Base-by-base conservation (phyloP, 2,113 vertebrate genomes). In the Nyctereutes procyonoides region DNA sequence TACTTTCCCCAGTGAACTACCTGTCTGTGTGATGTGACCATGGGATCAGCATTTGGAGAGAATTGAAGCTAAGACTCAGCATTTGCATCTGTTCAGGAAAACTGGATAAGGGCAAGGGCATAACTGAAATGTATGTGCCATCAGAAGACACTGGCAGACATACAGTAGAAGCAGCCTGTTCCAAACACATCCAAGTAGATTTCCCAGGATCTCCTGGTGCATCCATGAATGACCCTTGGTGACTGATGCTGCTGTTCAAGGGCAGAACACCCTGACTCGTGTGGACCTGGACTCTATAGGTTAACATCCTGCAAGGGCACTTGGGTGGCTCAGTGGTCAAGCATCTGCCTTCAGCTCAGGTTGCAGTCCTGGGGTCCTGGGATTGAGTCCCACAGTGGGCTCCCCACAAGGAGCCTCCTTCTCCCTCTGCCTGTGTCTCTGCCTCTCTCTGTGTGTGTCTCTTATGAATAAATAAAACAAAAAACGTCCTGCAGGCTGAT, bases 21-120 rank as follows among this genome's bases (percentile, higher is more conserved):
- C 11, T 35, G 4, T 35, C 2, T 10, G 1, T 4, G 19, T 30
- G 62, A 60, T 71, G 5, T 73, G 4, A 1, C 74, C n/a, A 81
- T 1, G 1, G 26, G 17, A 16, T 58, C 43, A 14, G 32, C 11
- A 28, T 79, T 83, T 69, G 63, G 87, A 90, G 28, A 43, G 35
- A 95, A 93, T 32, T 14, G 56, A 86, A 80, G 84, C 28, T 53
- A 60, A 96, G 62, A 74, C 9, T 22, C 48, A 77, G n/a, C 58
- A 51, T 93, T 76, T 62, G n/a, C 69, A 43, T 92, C 20, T 87
- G 20, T 92, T 90, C 74, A 81, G 95, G 79, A 91, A 96, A 73
- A 4, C 30, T 9, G 32, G 58, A 43, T 67, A 60, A 71, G 20
- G n/a, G 76, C n/a, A 74, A 84, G 82, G 32, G 51, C 55, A 2